Evolutionary conservation across 2,113 vertebrate genomes (phyloP).

Genomic region (Naja naja): DNA sequence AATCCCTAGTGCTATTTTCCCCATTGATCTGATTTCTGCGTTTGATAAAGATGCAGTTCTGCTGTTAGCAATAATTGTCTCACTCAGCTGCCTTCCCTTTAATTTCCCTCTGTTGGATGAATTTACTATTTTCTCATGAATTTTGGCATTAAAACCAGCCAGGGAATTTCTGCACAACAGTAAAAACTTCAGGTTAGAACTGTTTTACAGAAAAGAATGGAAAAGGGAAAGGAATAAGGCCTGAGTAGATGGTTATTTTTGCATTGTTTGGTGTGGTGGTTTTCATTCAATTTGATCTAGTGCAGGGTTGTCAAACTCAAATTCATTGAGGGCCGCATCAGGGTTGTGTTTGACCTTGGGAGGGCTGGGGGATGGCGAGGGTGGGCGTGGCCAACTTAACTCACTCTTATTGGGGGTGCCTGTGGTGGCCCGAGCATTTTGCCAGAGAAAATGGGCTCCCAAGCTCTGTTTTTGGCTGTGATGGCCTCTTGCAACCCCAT

Average conservation of each 20-base stretch:
- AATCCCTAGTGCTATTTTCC: background rate
- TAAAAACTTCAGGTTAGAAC: constrained; percentile 49
- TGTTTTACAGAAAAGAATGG: constrained; percentile 43
- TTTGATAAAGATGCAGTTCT: background rate
- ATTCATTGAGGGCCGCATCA: too few relatives aligned
- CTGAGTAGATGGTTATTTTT: constrained; percentile 22
- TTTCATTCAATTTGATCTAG: background rate
- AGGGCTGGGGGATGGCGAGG: too few relatives aligned
- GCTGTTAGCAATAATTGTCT: constrained; percentile 11
- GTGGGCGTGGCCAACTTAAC: too few relatives aligned
- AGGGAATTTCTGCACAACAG: constrained; percentile 9
- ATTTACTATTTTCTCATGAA: constrained; percentile 36
- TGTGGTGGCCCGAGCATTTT: too few relatives aligned
- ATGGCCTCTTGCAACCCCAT: too few relatives aligned
- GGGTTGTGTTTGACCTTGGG: too few relatives aligned
- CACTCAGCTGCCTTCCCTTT: background rate
- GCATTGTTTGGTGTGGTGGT: constrained; percentile 28
- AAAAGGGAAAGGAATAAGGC: constrained; percentile 44
- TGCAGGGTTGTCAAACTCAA: background rate
- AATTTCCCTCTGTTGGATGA: background rate
- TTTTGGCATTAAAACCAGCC: constrained; percentile 35
- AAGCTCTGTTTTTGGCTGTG: too few relatives aligned
- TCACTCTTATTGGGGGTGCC: too few relatives aligned
- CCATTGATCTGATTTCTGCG: constrained; percentile 6
- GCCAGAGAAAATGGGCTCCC: too few relatives aligned